These are phyloP conservation scores for Phenganax subtilis DNA, from an alignment of 92 coral and sea anemone species.

Conservation along the genomic window DNA sequence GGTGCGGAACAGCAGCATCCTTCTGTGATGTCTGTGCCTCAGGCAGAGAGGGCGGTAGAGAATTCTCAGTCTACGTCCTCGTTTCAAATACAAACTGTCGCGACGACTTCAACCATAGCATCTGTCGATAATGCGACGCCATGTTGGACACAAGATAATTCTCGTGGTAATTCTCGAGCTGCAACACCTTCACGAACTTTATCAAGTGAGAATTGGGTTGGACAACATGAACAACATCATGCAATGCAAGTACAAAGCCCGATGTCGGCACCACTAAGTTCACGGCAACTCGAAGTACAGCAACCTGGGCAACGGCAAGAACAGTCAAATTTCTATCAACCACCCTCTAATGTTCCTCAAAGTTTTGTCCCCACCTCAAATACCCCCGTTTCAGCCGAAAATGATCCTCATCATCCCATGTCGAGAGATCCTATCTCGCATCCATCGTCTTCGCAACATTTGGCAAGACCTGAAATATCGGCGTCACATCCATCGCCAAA, in stretches of 20 bases:
- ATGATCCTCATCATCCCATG: constrained; percentile 45
- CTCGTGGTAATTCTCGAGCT: constrained; percentile 23
- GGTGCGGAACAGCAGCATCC: neutral
- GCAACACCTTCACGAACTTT: constrained; percentile 17
- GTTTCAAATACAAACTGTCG: constrained; percentile 29
- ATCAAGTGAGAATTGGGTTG: constrained; percentile 33
- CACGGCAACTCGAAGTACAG: constrained; percentile 39
- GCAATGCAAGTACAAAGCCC: constrained; percentile 29
- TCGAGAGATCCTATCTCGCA: constrained; percentile 10
- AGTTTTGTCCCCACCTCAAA: neutral
- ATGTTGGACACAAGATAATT: neutral
- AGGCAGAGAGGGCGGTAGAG: constrained; percentile 43
- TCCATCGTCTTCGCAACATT: constrained; percentile 7
- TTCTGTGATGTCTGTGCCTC: constrained; percentile 4
- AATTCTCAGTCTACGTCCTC: constrained; percentile 25
- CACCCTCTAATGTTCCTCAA: constrained; percentile 43
- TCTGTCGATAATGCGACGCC: constrained; percentile 17
- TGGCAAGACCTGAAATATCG: constrained; percentile 15
- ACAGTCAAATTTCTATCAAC: constrained; percentile 40
- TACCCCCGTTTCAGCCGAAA: neutral
- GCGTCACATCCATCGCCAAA: neutral
- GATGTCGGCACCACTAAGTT: neutral
- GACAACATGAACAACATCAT: constrained; percentile 40
- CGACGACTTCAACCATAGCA: constrained; percentile 3
- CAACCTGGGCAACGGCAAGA: constrained; percentile 31